Conservation (phyloP, 2,113 vertebrate species). For the Asarcornis scutulata region DNA sequence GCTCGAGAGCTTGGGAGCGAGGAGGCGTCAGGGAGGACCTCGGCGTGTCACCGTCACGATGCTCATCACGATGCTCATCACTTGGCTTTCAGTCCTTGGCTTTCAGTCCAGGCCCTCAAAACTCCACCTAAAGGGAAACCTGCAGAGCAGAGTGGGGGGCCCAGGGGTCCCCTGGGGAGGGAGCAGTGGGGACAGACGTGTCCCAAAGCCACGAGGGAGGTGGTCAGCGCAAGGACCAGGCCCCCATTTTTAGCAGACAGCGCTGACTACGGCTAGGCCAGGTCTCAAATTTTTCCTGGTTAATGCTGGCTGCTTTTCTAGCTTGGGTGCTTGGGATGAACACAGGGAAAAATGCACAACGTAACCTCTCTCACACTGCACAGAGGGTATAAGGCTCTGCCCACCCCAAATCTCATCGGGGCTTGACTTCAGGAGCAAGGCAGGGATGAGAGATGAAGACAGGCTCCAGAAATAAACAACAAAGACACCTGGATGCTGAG, state of each 20-base stretch:
- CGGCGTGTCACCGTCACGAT: accelerated
- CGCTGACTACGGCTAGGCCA: background rate
- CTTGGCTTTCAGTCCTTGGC: background rate
- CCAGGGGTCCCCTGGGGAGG: accelerated
- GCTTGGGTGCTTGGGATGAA: background rate
- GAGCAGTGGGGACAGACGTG: background rate
- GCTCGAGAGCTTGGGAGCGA: background rate
- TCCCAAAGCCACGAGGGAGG: background rate
- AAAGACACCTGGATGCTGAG: background rate
- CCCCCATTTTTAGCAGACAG: background rate
- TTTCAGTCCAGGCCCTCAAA: background rate
- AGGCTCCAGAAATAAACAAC: background rate
- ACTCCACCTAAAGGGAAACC: background rate
- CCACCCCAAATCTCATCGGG: background rate
- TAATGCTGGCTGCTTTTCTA: background rate
- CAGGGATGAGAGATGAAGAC: background rate
- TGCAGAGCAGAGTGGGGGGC: accelerated
- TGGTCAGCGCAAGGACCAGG: background rate
- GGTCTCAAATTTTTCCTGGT: background rate
- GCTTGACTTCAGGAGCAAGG: background rate
- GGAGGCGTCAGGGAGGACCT: background rate
- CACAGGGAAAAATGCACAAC: background rate
- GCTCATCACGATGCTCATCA: background rate
- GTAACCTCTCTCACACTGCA: background rate
- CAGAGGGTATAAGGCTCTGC: background rate